Percentiles rank a stretch among this genome's conserved stretches.
Evolutionary conservation across 2,888 invertebrate genomes (phyloP).

Genomic region (Epistrophe grossulariae): DNA sequence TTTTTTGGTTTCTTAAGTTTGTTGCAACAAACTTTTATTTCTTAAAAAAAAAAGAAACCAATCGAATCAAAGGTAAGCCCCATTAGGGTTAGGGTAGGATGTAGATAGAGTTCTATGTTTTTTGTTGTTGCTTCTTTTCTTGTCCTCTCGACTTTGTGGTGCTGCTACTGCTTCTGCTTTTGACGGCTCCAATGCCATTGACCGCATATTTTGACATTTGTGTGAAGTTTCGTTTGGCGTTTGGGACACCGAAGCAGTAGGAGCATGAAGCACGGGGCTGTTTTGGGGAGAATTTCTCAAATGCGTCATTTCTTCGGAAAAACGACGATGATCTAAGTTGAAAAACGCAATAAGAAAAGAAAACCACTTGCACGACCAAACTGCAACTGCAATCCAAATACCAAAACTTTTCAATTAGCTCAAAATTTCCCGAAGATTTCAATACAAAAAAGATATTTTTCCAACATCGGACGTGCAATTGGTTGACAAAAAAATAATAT

Average conservation of each 20-base stretch:
- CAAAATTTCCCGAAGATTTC: neutral
- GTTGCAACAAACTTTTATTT: slow-evolving; percentile 49
- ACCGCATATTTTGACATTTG: slow-evolving; percentile 76
- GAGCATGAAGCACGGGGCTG: slow-evolving; percentile 54
- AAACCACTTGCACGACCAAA: neutral
- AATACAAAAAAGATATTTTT: slow-evolving; percentile 29
- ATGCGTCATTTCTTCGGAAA: slow-evolving; percentile 68
- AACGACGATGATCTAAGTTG: slow-evolving; percentile 64
- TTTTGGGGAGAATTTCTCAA: slow-evolving; percentile 66
- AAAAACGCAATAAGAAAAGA: slow-evolving; percentile 40
- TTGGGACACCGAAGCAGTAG: slow-evolving; percentile 33
- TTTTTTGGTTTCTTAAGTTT: slow-evolving; percentile 67
- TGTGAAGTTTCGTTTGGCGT: slow-evolving; percentile 67
- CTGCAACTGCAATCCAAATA: slow-evolving; percentile 12
- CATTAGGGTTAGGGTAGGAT: slow-evolving; percentile 30
- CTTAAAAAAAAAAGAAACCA: slow-evolving; percentile 60
- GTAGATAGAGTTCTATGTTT: slow-evolving; percentile 29
- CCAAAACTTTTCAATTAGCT: slow-evolving; percentile 25
- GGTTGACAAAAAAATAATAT: neutral
- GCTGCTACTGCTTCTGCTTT: slow-evolving; percentile 42
- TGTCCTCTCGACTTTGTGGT: slow-evolving; percentile 15
- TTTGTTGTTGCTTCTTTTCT: slow-evolving; percentile 17
- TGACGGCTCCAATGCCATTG: slow-evolving; percentile 76
- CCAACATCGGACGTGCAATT: slow-evolving; percentile 28
- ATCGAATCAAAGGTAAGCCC: slow-evolving; percentile 69